phyloP scores from a whole-genome alignment of 53 echinoderm and acorn worm species.

The Paracentrotus lividus region DNA sequence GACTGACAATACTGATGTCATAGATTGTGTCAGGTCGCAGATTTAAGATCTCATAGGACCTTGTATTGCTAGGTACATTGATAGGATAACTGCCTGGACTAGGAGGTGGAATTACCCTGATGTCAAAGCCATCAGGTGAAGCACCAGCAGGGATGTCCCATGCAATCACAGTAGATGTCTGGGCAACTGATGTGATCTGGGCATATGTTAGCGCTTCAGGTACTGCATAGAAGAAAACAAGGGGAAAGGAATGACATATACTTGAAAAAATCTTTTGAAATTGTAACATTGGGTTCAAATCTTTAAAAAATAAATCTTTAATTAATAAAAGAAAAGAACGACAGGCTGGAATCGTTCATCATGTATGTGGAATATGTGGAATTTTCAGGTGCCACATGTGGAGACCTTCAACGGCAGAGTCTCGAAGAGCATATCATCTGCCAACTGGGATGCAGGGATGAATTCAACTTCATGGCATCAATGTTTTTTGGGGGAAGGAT shows the following conservation, averaged over 20 bases:
- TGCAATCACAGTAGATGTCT: neutral
- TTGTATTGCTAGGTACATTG: neutral
- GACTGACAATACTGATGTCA: neutral
- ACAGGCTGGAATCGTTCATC: no score
- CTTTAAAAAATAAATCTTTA: no score
- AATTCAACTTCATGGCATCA: no score
- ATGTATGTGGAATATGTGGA: no score
- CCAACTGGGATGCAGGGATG: no score
- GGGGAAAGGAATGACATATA: no score
- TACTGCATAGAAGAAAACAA: neutral
- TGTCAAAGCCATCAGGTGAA: conserved; percentile 26
- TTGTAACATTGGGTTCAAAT: neutral
- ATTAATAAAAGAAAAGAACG: no score
- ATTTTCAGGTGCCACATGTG: no score
- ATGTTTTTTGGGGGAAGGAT: no score
- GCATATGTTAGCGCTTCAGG: neutral
- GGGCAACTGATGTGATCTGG: neutral
- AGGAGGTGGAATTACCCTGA: conserved; percentile 44
- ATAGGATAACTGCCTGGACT: conserved; percentile 15
- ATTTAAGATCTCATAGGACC: neutral
- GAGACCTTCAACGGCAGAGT: no score
- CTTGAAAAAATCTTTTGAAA: neutral
- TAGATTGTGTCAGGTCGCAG: conserved; percentile 28
- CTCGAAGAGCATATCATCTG: no score
- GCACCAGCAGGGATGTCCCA: conserved; percentile 51